Evolutionary conservation across 1,140 invertebrate genomes (phyloP), one percentile per base, ranked within the genome.

Genomic region (Sinella curviseta): DNA sequence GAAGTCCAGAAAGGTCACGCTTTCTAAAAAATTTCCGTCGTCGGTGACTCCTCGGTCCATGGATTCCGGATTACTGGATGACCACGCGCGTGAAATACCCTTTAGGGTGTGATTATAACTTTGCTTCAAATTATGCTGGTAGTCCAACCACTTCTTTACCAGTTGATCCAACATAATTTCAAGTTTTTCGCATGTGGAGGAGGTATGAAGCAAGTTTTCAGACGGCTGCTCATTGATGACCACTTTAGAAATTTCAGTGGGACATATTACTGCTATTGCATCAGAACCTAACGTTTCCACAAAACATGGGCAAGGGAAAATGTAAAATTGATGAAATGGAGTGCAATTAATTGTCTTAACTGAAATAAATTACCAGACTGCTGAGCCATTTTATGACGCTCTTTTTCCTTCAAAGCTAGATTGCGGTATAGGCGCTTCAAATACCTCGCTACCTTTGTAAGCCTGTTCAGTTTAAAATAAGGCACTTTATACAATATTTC

Each of bases 361-460:
- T n/a, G n/a, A n/a, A n/a, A n/a, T n/a, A n/a, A n/a, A 8, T 17
- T 48, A 14, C 12, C 57, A 8, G 57, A 26, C 24, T 17, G 65
- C 26, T 55, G 12, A 1, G 24, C 35, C 14, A 36, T 30, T 57
- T 55, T 55, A 1, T 34, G 24, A 28, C 48, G 57, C 28, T 77
- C 57, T 57, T 76, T 76, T n/a, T 80, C 78, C 33, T 30, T n/a
- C 31, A 48, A 34, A 4, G 39, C 74, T 14, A 80, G 16, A 3
- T 24, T 76, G 65, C 48, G 14, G 30, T 80, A 80, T n/a, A 80
- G 33, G 14, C 67, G 74, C 60, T 80, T 80, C 12, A 80, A 76
- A 2, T 65, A 60, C 70, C 48, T 80, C 35, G 76, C 35, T 1
- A 70, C 78, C 33, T 73, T 70, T 12, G 24, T 35, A 28, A 79